Base-by-base conservation (phyloP, 2,888 invertebrate species). In the Sabatieria punctata region DNA sequence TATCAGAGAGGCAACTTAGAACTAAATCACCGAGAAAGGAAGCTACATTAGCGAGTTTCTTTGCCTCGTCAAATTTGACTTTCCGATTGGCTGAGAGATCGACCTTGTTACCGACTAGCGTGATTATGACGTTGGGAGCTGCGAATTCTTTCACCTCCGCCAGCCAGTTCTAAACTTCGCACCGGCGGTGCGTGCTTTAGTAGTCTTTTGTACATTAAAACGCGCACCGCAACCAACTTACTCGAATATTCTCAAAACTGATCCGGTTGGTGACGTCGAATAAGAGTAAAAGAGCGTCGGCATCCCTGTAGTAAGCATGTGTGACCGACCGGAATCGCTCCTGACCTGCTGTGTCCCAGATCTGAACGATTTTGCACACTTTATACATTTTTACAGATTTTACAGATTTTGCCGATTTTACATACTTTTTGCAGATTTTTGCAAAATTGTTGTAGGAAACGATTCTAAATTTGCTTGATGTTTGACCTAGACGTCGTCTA, bases 331-430 rank as follows among this genome's bases (percentile, higher is more conserved):
- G 78, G 67, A 89, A 88, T 60, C 86, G 76, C 69, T 89, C 88
- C 65, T 88, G 88, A 1, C 88, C 88, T 1, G 88, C 88, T 2
- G 86, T 88, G 72, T 88, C 88, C 86, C 86, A 88, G 64, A 88
- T 86, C 73, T 67, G 41, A n/a, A n/a, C n/a, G n/a, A n/a, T n/a
- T n/a, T n/a, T n/a, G n/a, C n/a, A n/a, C n/a, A n/a, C n/a, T n/a
- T n/a, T n/a, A n/a, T n/a, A n/a, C n/a, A n/a, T n/a, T n/a, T n/a
- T n/a, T n/a, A n/a, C n/a, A n/a, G n/a, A n/a, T n/a, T n/a, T n/a
- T n/a, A n/a, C n/a, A n/a, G n/a, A n/a, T n/a, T n/a, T n/a, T n/a
- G n/a, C n/a, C n/a, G n/a, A n/a, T n/a, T n/a, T n/a, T n/a, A n/a
- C n/a, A n/a, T n/a, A n/a, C n/a, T n/a, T n/a, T n/a, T n/a, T n/a